Evolutionary conservation across 2,797 vertebrate genomes (phyloP).

Genomic region (Eulemur mongoz): DNA sequence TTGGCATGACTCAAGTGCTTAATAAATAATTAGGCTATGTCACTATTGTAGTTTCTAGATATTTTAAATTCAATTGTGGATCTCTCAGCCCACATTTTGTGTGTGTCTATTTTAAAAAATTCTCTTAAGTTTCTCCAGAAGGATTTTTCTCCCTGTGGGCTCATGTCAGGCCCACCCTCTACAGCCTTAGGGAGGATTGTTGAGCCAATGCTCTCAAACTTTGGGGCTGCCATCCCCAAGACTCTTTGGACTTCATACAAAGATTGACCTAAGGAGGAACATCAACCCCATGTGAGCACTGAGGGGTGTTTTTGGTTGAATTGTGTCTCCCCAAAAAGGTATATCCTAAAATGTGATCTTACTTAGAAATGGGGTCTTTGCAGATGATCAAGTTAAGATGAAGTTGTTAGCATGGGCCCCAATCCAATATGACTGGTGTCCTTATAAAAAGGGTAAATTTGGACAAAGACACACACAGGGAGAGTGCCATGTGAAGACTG

Average conservation of each 20-base stretch:
- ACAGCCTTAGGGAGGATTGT: not conserved
- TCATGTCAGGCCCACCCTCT: not conserved
- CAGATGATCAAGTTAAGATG: not conserved
- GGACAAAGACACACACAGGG: not conserved
- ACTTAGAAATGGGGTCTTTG: constrained; percentile 27
- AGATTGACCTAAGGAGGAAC: not conserved
- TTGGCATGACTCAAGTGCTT: not conserved
- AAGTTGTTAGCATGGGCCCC: not conserved
- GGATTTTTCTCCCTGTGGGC: not conserved
- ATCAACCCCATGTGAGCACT: not conserved
- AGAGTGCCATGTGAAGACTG: not conserved
- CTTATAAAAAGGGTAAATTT: not conserved
- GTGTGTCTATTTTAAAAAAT: not conserved
- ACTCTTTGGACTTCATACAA: not conserved
- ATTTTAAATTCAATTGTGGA: constrained; percentile 6
- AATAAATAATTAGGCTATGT: not conserved
- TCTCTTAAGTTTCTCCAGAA: not conserved
- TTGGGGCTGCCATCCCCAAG: not conserved
- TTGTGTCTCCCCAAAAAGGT: not conserved
- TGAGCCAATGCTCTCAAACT: not conserved
- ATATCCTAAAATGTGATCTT: not conserved
- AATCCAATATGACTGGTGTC: not conserved
- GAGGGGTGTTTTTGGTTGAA: not conserved
- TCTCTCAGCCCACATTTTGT: not conserved
- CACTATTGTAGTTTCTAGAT: not conserved